phyloP scores from a whole-genome alignment of 2,888 invertebrate species.

The Phasia obesa region DNA sequence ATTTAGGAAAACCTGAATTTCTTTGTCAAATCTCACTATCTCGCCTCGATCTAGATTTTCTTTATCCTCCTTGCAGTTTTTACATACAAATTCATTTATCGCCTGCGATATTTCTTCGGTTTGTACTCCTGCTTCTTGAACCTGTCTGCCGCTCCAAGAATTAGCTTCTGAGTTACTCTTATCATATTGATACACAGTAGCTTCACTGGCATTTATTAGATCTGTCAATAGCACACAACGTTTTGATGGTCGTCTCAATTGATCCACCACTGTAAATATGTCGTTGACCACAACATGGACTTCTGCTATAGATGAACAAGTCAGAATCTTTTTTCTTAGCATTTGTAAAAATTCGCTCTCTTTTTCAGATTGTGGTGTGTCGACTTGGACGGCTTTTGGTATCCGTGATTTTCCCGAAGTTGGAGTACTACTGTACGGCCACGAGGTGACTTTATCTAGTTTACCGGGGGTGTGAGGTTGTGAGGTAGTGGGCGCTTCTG shows the following conservation, averaged over 20 bases:
- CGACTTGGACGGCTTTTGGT: slow-evolving; percentile 73
- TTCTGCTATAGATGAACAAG: slow-evolving; percentile 79
- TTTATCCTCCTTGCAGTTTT: slow-evolving; percentile 37
- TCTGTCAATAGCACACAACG: slow-evolving; percentile 78
- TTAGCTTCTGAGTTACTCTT: slow-evolving; percentile 53
- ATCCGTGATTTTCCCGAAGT: slow-evolving; percentile 73
- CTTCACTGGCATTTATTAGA: slow-evolving; percentile 79
- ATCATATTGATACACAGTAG: slow-evolving; percentile 78
- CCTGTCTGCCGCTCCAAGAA: slow-evolving; percentile 19
- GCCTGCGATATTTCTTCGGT: slow-evolving; percentile 52
- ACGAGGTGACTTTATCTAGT: slow-evolving; percentile 86
- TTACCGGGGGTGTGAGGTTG: slow-evolving; percentile 89
- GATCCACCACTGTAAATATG: slow-evolving; percentile 75
- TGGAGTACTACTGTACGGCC: slow-evolving; percentile 86
- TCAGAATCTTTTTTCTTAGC: slow-evolving; percentile 78
- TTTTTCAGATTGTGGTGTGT: slow-evolving; percentile 44
- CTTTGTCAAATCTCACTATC: slow-evolving; percentile 53
- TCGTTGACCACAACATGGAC: slow-evolving; percentile 79
- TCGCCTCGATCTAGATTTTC: background rate
- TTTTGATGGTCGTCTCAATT: slow-evolving; percentile 76
- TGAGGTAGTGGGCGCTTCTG: slow-evolving; percentile 87
- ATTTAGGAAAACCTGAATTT: slow-evolving; percentile 68
- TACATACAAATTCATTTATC: slow-evolving; percentile 48
- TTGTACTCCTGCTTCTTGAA: slow-evolving; percentile 66
- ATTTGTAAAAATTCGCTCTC: slow-evolving; percentile 71